These are phyloP conservation scores for Pseudomugil tenellus DNA, from an alignment of 2,797 vertebrate species.

Conservation along the genomic window DNA sequence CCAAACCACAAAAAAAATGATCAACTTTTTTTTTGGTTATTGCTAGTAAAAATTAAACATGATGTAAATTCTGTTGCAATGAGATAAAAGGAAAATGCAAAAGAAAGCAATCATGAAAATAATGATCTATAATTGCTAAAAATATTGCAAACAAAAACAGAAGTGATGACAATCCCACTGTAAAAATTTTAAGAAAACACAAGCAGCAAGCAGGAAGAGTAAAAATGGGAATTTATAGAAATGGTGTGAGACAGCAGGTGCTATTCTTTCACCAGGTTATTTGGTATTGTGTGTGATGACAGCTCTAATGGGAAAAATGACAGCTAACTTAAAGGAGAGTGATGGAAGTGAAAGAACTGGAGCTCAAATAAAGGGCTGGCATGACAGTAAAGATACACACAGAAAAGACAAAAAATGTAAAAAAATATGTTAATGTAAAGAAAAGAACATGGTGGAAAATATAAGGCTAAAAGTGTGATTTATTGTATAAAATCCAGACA, in stretches of 20 bases:
- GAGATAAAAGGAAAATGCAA: too few species aligned
- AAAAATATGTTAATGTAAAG: constrained; percentile 22
- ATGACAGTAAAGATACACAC: constrained; percentile 34
- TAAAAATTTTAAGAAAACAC: constrained; percentile 10
- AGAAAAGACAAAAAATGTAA: constrained; percentile 41
- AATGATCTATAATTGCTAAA: constrained; percentile 2
- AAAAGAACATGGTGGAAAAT: constrained; percentile 10
- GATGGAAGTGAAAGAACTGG: constrained; percentile 47
- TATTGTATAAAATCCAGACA: constrained; percentile 23
- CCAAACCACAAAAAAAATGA: too few species aligned
- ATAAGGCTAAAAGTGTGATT: constrained; percentile 26
- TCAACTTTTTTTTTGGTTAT: too few species aligned
- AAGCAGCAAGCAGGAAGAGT: not conserved
- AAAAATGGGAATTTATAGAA: constrained; percentile 43
- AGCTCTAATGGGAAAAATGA: constrained; percentile 69
- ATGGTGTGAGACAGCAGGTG: constrained; percentile 64
- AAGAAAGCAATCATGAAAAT: not conserved
- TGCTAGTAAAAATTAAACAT: not conserved
- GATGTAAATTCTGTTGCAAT: not conserved
- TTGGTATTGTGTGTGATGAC: constrained; percentile 63
- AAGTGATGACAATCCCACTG: not conserved
- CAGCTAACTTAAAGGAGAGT: constrained; percentile 42
- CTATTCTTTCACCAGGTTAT: constrained; percentile 62
- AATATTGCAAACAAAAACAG: constrained; percentile 4
- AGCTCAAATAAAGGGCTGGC: constrained; percentile 40